A percentile compares a stretch with the other conserved stretches of the same genome.
These are phyloP conservation scores for Pangasius sanitwongsei DNA, from an alignment of 2,797 vertebrate species.

Conservation along the genomic window DNA sequence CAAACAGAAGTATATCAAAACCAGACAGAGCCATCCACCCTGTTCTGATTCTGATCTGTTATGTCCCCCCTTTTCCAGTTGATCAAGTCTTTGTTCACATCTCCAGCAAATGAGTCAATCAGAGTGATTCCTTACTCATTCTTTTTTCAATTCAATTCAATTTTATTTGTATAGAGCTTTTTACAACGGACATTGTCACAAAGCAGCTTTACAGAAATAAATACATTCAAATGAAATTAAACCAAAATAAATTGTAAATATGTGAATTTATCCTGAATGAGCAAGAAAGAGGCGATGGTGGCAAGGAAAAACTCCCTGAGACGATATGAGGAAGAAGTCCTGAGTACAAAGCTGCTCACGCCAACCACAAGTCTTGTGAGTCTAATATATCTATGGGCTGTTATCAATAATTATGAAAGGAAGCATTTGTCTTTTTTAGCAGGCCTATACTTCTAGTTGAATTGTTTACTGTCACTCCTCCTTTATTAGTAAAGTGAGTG, in stretches of 20 bases:
- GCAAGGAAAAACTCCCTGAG: too few species aligned
- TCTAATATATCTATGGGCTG: not conserved
- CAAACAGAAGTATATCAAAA: not conserved
- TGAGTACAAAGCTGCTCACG: too few species aligned
- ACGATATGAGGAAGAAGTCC: too few species aligned
- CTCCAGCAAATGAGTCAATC: not conserved
- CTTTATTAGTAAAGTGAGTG: not conserved
- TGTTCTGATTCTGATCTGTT: not conserved
- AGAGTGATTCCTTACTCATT: not conserved
- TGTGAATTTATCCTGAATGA: too few species aligned
- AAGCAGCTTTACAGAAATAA: too few species aligned
- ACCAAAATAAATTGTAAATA: too few species aligned
- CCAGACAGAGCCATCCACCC: not conserved
- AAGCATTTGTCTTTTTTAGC: not conserved
- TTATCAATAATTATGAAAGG: not conserved
- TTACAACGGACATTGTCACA: too few species aligned
- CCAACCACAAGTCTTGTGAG: not conserved
- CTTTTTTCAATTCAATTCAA: not conserved
- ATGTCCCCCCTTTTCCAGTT: not conserved
- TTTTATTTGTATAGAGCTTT: too few species aligned
- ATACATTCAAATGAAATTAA: too few species aligned
- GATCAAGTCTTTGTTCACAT: not conserved
- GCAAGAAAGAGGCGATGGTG: too few species aligned
- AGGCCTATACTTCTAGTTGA: not conserved
- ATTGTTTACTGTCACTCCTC: not conserved